Evolutionary conservation across 2,113 vertebrate species (phyloP).

Genomic region (Ranitomeya imitator): DNA sequence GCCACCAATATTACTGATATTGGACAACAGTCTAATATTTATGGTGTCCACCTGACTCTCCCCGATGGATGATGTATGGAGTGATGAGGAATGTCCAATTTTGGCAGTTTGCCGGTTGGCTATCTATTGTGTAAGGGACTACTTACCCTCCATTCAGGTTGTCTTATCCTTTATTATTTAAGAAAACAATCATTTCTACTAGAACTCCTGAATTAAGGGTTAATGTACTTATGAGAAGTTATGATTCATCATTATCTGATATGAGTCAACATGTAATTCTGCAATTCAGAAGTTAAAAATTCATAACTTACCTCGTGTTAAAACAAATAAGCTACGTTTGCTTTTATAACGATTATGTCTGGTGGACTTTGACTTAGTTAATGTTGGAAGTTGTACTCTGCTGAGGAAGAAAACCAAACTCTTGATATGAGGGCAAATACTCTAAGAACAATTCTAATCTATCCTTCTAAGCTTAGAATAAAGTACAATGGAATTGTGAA

Average conservation of each 20-base stretch:
- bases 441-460: not conserved
- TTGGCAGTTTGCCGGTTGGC: too few relatives aligned
- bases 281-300: not conserved
- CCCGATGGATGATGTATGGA: too few relatives aligned
- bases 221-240: not conserved
- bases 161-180: not conserved
- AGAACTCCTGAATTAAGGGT: not conserved
- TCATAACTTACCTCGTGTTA: not conserved
- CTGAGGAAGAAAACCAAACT: not conserved
- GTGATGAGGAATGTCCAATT: too few relatives aligned
- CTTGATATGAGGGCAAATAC: not conserved
- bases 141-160: not conserved
- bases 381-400: conserved; percentile 22
- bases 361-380: conserved; percentile 20
- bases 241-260: not conserved
- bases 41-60: too few relatives aligned
- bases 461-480: not conserved
- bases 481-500: not conserved
- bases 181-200: not conserved
- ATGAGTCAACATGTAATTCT: not conserved
- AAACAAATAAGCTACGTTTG: not conserved
- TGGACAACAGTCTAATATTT: too few relatives aligned
- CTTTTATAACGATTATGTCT: not conserved
- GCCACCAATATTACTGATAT: too few relatives aligned
- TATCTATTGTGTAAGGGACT: too few relatives aligned